These are phyloP conservation scores for Tipula unca DNA, from an alignment of 2,888 invertebrate species.

Conservation along the genomic window DNA sequence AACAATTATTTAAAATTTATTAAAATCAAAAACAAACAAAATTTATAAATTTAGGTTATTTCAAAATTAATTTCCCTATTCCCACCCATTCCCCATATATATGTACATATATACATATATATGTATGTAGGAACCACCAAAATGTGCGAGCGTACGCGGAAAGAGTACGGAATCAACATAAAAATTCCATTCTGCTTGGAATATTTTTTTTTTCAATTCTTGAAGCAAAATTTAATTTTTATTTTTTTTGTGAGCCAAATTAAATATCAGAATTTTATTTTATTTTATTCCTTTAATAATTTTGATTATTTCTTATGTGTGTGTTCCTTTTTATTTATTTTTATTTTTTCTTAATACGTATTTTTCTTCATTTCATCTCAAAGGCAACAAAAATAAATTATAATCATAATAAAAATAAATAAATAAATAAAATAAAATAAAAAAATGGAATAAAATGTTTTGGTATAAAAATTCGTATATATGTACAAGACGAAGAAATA, in stretches of 20 bases:
- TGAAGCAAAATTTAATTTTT: neutral
- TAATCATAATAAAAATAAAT: conserved; percentile 1
- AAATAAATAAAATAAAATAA: neutral
- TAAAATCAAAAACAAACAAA: neutral
- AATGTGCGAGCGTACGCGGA: neutral
- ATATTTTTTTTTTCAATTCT: neutral
- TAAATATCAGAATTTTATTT: neutral
- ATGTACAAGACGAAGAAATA: conserved; percentile 1
- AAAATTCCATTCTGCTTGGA: neutral
- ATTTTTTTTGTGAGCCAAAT: neutral
- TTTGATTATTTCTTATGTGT: conserved; percentile 8
- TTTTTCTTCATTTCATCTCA: neutral
- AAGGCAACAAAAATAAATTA: conserved; percentile 14
- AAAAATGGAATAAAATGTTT: neutral
- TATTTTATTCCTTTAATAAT: neutral
- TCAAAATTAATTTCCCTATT: neutral
- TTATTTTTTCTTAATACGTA: neutral
- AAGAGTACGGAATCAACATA: neutral
- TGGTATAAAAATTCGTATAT: neutral
- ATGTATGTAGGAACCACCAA: too few relatives aligned
- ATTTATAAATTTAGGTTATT: neutral
- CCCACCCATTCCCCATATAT: neutral
- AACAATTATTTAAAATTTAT: neutral
- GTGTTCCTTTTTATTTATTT: neutral
- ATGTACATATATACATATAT: neutral